These are phyloP conservation scores for Apis cerana DNA, from an alignment of 1,140 invertebrate genomes.

Conservation along the genomic window DNA sequence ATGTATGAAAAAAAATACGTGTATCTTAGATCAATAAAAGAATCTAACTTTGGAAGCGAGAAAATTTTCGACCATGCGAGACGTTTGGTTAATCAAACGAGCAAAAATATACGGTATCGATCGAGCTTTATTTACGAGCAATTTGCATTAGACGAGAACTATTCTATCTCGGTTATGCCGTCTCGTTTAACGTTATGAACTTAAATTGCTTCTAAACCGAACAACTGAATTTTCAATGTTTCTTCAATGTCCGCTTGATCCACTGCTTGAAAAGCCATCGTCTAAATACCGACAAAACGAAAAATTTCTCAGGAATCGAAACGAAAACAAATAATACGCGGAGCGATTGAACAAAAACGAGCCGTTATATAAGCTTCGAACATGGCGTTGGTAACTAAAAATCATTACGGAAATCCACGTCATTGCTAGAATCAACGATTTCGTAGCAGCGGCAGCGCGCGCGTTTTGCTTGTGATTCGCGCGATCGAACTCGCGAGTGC, in stretches of 20 bases:
- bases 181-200: no score
- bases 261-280: not conserved
- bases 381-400: constrained; percentile 16
- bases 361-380: constrained; percentile 18
- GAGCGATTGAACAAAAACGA: not conserved
- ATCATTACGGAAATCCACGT: constrained; percentile 23
- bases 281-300: not conserved
- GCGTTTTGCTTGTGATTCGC: not conserved
- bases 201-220: no score
- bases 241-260: no score
- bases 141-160: no score
- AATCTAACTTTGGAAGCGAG: constrained; percentile 10
- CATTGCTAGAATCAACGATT: constrained; percentile 27
- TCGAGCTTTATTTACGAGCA: no score
- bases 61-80: not conserved
- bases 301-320: not conserved
- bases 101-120: no score
- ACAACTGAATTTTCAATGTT: no score
- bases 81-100: not conserved
- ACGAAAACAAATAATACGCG: not conserved
- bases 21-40: constrained; percentile 3
- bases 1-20: not conserved
- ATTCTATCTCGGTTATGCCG: no score
- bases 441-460: not conserved
- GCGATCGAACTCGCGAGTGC: not conserved